Evolutionary conservation across 1,140 invertebrate genomes (phyloP), one percentile per base, ranked within the genome.

Genomic region (Harlomillsia oculata): DNA sequence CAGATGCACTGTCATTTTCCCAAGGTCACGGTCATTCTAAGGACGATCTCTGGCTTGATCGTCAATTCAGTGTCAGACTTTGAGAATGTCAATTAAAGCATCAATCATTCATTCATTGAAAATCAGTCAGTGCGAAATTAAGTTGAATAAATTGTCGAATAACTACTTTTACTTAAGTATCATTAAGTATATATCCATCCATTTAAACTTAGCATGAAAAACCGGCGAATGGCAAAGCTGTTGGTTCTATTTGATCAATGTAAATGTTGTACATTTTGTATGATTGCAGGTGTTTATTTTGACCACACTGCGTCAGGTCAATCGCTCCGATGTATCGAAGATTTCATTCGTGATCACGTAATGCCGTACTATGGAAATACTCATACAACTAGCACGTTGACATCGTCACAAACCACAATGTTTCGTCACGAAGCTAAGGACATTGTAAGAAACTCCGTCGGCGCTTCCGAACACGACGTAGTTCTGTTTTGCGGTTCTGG

Each of bases 331-430:
- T 93, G 89, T 72, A 81, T 95, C 50, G 90, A 95, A 70, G 86
- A 91, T 64, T 93, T 88, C 68, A 82, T 95, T 25, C 67, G 76
- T 18, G 77, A 81, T 60, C 80, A 92, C 68, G 88, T 94, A 1
- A 72, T 94, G 36, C 86, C 89, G 5, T 81, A 80, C 45, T 87
- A 91, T 69, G 89, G 86, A 23, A 91, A 91, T 57, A 86, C 85
- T 4, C 85, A 87, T 70, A 84, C 87, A 1, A 88, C 87, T 3
- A 83, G 86, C 5, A 84, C 84, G 36, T 81, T 89, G 60, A 89
- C 88, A 25, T 87, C 88, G 26, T 74, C 89, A 41, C 89, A 94
- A 72, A 88, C 88, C 11, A 88, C 87, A 46, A 75, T 89, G 28
- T 93, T 87, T 74, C 81, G 87, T 68, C 80, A 85, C 69, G 85